Base-by-base conservation (phyloP, 53 echinoderm and acorn worm species). In the Holothuria leucospilota region DNA sequence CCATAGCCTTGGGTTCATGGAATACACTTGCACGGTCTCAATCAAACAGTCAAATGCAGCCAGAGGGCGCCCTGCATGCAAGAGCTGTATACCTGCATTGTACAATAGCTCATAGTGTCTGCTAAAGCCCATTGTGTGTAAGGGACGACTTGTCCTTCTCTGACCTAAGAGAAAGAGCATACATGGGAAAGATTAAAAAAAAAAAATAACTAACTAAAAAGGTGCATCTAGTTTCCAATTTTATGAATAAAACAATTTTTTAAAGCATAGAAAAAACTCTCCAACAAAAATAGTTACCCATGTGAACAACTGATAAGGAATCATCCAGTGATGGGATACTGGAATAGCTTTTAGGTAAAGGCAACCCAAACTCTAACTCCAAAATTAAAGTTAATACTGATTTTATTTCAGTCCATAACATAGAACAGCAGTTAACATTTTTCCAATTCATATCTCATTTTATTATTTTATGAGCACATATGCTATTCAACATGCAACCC, bases 21-120 rank as follows among this genome's bases (percentile, higher is more conserved):
- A 95, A 87, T 90, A 99, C 21, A 99, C 95, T 90, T 99, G 99
- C 18, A 99, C 92, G 30, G 95, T 95, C 84, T 99, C 99, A 29
- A 94, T 94, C 14, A 99, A 90, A 84, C 99, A 95, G 72, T 99
- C 99, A 85, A 99, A 99, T 26, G 95, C 99, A 5, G 99, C 92
- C 24, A 95, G 83, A 84, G 99, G 99, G 62, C 94, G 91, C 34
- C 94, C 91, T 87, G 95, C 95, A 72, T 99, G 95, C 13, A 99
- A 86, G 20, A 99, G 90, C 82, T 91, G 90, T 41, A 99, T 95
- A 18, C 99, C 99, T 5, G 90, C 90, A 88, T 99, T 99, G 92
- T 95, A 95, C 51, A 99, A 92, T 9, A 99, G 85, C 86, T 99
- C 95, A 60, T 93, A 94, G 14, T 93, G 92, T 11, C 80, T 86